Base-by-base conservation (phyloP, 1,140 invertebrate genomes). In the Drosophila subobscura region DNA sequence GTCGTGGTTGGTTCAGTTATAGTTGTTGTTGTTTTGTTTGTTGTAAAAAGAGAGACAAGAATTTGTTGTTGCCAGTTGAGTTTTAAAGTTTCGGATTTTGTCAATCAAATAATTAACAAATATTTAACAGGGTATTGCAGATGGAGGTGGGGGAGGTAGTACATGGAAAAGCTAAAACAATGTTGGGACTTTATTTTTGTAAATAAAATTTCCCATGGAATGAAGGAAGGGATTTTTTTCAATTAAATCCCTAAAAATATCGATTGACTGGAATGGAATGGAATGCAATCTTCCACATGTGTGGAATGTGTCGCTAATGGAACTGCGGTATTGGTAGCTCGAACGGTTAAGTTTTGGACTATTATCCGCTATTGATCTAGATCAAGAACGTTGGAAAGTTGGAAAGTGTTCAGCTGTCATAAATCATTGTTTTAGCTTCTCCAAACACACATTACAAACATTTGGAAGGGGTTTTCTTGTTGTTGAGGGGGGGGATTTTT, bases 61-160 rank as follows among this genome's bases (percentile, higher is more conserved):
- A 85, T 85, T 86, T 74, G 49, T 85, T 80, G 72, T 85, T 86
- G 77, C 81, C 72, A 63, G 64, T 86, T 85, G 68, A 85, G 81
- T 77, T 73, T 59, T 55, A 79, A 55, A 45, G 54, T 76, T 78
- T 79, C 72, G 73, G 61, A 55, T 42, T 51, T 51, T 52, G 20
- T 75, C 60, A 61, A 49, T 42, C 6, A 46, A 14, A 49, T 51
- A 72, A 67, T 65, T 51, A 72, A 49, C 70, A 85, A 50, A 65
- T 47, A 67, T 65, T 64, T 25, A 65, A 79, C 67, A 78, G 47
- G 40, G 27, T 4, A 37, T 37, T 4, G 12, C 10, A 37, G 10
- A 58, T 23, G 6, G 29, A 22, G 14, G 10, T 54, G 52, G 45
- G 16, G 40, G n/a, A 23, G 37, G 5, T 6, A 27, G 33, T 12